Evolutionary conservation across 2,797 vertebrate species (phyloP).

Genomic region (Meda fulgida): DNA sequence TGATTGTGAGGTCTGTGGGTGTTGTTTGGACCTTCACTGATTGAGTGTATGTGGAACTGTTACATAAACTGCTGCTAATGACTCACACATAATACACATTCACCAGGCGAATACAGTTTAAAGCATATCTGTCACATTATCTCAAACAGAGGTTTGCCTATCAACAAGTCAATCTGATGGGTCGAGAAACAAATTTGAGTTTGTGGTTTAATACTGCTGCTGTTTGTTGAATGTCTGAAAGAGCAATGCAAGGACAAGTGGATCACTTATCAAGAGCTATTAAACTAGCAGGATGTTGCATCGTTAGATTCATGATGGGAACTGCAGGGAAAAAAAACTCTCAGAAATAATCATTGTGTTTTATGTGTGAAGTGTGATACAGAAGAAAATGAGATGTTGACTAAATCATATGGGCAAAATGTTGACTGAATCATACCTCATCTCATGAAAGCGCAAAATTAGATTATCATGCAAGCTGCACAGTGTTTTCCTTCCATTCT

Average conservation of each 20-base stretch:
- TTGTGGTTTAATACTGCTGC: conserved; percentile 3
- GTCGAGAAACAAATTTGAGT: not conserved
- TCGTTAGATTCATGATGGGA: not conserved
- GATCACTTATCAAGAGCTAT: conserved; percentile 39
- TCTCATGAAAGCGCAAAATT: not conserved
- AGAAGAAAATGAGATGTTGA: not conserved
- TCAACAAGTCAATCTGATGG: not conserved
- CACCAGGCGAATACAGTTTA: not conserved
- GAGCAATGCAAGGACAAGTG: conserved; percentile 16
- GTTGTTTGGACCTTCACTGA: conserved; percentile 2
- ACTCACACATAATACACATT: conserved; percentile 22
- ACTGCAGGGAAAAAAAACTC: not conserved
- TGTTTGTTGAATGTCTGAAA: conserved; percentile 33
- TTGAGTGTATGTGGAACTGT: conserved; percentile 9
- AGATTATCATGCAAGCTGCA: too few species aligned
- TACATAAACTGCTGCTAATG: conserved; percentile 19
- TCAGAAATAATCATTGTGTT: not conserved
- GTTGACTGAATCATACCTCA: not conserved
- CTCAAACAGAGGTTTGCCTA: not conserved
- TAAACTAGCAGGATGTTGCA: not conserved
- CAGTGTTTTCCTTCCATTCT: not conserved
- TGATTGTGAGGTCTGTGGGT: conserved; percentile 9
- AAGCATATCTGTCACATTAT: not conserved
- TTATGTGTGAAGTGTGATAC: not conserved
- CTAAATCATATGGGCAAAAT: not conserved